phyloP scores from a whole-genome alignment of 2,113 vertebrate species.

The Chloropsis hardwickii region DNA sequence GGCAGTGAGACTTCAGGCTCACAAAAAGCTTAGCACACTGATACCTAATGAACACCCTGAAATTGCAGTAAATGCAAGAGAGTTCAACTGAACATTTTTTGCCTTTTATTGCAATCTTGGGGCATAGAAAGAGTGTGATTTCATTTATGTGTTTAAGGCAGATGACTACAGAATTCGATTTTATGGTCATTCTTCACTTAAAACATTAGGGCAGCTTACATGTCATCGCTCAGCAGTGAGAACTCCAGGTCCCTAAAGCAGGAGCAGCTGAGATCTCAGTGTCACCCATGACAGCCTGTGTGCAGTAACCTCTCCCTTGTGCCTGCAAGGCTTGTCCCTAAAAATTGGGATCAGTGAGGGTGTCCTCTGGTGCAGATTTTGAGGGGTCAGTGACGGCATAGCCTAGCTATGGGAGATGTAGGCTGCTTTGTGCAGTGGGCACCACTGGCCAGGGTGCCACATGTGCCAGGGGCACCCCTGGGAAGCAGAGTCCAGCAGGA shows the following conservation, averaged over 20 bases:
- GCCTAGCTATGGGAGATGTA: not conserved
- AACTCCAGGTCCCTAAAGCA: not conserved
- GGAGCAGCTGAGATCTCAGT: not conserved
- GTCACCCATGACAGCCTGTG: not conserved
- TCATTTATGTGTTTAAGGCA: not conserved
- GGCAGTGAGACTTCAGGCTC: not conserved
- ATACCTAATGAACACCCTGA: not conserved
- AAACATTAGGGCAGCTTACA: not conserved
- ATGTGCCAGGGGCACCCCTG: accelerated
- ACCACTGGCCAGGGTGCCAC: accelerated
- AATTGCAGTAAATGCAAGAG: not conserved
- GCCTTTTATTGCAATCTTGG: not conserved
- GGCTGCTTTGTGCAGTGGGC: not conserved
- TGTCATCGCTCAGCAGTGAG: not conserved
- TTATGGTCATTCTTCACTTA: not conserved
- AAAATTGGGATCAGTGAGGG: not conserved
- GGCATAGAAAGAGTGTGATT: not conserved
- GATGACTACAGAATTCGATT: not conserved
- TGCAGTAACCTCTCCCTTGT: not conserved
- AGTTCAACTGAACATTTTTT: not conserved
- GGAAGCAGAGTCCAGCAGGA: not conserved
- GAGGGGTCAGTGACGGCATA: not conserved
- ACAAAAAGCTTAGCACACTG: not conserved
- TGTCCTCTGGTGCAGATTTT: not conserved
- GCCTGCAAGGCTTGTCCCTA: not conserved